Conservation (phyloP, 1,140 invertebrate genomes). For the Melipona quadrifasciata region DNA sequence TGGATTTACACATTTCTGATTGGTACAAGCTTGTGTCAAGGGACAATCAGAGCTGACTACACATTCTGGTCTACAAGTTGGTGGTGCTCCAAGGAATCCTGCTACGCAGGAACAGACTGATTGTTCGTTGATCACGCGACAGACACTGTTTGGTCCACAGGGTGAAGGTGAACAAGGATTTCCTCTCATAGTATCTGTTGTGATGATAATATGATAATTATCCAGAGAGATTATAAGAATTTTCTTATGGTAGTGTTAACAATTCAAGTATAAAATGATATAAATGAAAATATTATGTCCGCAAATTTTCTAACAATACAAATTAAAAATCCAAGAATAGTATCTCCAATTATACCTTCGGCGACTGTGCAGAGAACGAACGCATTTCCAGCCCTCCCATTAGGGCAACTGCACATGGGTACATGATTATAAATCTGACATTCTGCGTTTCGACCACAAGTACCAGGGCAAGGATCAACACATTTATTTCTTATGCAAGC, state of each 20-base stretch:
- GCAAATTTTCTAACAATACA: too few relatives aligned
- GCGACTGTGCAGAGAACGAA: slow-evolving; percentile 74
- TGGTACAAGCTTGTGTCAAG: slow-evolving; percentile 84
- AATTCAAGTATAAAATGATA: too few relatives aligned
- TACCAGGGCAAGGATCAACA: slow-evolving; percentile 89
- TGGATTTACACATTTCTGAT: slow-evolving; percentile 88
- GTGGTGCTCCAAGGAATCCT: slow-evolving; percentile 78
- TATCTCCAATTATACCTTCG: too few relatives aligned
- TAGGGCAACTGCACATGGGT: slow-evolving; percentile 84
- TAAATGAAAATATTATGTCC: too few relatives aligned
- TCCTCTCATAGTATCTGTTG: neutral
- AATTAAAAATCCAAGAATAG: too few relatives aligned
- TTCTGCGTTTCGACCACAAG: slow-evolving; percentile 86
- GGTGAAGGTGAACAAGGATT: slow-evolving; percentile 83
- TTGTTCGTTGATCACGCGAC: slow-evolving; percentile 80
- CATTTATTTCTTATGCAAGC: slow-evolving; percentile 92
- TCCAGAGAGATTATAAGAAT: too few relatives aligned
- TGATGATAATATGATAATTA: too few relatives aligned
- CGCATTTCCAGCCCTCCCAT: slow-evolving; percentile 82
- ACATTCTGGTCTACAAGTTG: slow-evolving; percentile 87
- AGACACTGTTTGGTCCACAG: slow-evolving; percentile 85
- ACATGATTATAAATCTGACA: slow-evolving; percentile 88
- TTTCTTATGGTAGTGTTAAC: too few relatives aligned
- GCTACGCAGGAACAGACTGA: slow-evolving; percentile 82
- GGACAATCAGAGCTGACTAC: slow-evolving; percentile 88